Percentiles rank a stretch among this genome's conserved stretches.
phyloP scores from a whole-genome alignment of 2,888 invertebrate genomes.

The Clivina fossor region DNA sequence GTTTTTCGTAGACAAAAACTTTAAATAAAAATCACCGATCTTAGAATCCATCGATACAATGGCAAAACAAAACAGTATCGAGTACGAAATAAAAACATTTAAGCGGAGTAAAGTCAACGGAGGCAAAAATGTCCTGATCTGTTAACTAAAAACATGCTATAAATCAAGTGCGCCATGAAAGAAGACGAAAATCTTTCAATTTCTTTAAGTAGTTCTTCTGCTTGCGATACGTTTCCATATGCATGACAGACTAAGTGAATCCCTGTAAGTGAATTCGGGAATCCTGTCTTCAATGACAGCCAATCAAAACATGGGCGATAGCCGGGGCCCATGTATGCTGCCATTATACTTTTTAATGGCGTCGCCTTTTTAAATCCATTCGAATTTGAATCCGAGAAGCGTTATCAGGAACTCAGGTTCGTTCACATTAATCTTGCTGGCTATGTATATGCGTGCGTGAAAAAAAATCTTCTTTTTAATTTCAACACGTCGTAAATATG shows the following conservation, averaged over 20 bases:
- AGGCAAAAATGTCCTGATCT: constrained; percentile 10
- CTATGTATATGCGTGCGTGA: constrained; percentile 18
- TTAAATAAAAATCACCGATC: too few relatives aligned
- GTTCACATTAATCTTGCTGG: constrained; percentile 32
- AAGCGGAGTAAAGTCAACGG: too few relatives aligned
- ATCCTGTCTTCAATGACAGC: constrained; percentile 12
- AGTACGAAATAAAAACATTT: too few relatives aligned
- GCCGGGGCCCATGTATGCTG: constrained; percentile 5
- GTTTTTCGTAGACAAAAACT: too few relatives aligned
- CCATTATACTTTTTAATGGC: constrained; percentile 29
- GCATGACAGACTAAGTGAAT: constrained; percentile 9
- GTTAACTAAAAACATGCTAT: constrained; percentile 12
- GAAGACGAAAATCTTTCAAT: constrained; percentile 25
- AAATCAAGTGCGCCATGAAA: constrained; percentile 27
- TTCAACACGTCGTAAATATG: constrained; percentile 30
- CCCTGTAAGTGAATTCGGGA: constrained; percentile 1
- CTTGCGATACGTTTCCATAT: constrained; percentile 25
- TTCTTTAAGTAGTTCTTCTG: constrained; percentile 31
- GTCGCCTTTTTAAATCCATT: neutral
- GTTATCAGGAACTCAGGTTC: neutral
- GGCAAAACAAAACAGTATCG: too few relatives aligned
- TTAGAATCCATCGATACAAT: too few relatives aligned
- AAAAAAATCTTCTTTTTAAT: constrained; percentile 31
- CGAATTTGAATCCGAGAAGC: constrained; percentile 1
- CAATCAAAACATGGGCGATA: constrained; percentile 6